Base-by-base conservation (phyloP, 2,113 vertebrate species). In the Vulpes ferrilata region DNA sequence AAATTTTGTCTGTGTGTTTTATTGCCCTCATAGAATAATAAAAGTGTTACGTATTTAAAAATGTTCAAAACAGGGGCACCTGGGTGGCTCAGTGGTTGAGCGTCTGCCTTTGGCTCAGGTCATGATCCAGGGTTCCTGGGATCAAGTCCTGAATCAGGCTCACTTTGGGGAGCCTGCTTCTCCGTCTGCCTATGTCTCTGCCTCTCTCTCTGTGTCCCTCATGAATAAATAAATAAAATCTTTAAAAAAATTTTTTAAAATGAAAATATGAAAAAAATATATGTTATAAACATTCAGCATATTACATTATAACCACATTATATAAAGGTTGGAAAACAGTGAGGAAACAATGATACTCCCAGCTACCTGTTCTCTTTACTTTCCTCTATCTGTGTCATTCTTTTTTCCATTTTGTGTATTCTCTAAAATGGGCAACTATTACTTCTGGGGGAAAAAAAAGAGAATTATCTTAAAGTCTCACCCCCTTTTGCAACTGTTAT, bases 1-100 rank as follows among this genome's bases (percentile, higher is more conserved):
- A 98, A 95, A 48, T 98, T 98, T 98, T 98, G 98, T 99, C 99
- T 99, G 99, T 99, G 99, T 99, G 99, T 99, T 99, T 99, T 99
- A 99, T 99, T 98, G 98, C 97, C 98, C 98, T 99, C 98, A 98
- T 96, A 98, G 98, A 98, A 97, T 97, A 98, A 80, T 98, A 96
- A 98, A 97, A n/a, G 27, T 97, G 96, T 97, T 92, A 93, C 94
- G 95, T 98, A 98, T 99, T 98, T 79, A 20, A 55, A 79, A 55
- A 32, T 51, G 55, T 55, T 32, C 43, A 7, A 43, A 43, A 43
- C 43, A 43, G 43, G 43, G 43, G 43, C 43, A 6, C 43, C 43
- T 43, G 43, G 43, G 43, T 43, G 43, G 43, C 43, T 43, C 43
- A 43, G 43, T 43, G 43, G 43, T 43, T 43, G 5, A 43, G 43